These are phyloP conservation scores for Cyclophora albipunctata DNA, from an alignment of 2,888 invertebrate species.

Conservation along the genomic window DNA sequence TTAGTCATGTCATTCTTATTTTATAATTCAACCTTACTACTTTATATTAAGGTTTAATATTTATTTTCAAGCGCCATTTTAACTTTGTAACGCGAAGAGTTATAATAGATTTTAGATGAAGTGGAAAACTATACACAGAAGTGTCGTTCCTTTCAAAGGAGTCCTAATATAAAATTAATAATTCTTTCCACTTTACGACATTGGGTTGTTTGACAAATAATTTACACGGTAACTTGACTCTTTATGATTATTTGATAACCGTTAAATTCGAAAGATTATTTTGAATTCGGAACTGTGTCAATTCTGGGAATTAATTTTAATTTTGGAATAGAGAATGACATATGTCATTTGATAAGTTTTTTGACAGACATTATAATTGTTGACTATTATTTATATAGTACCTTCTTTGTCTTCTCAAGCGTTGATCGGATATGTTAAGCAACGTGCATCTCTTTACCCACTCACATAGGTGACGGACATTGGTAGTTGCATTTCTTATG, in stretches of 20 bases:
- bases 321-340: no score
- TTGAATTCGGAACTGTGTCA: slow-evolving; percentile 4
- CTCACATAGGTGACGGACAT: no score
- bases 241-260: slow-evolving; percentile 32
- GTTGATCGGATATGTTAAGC: no score
- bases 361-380: no score
- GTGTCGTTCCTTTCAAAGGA: slow-evolving; percentile 65
- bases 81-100: slow-evolving; percentile 11
- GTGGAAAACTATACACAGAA: slow-evolving; percentile 67
- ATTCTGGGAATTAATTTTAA: slow-evolving; percentile 1
- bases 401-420: no score
- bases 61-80: no score
- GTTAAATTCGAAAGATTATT: slow-evolving; percentile 28
- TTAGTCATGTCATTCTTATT: not conserved
- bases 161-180: slow-evolving; percentile 70
- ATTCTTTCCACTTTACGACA: slow-evolving; percentile 32
- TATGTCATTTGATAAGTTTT: no score
- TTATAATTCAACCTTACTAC: not conserved
- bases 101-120: slow-evolving; percentile 62
- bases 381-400: no score
- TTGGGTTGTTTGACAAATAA: slow-evolving; percentile 37
- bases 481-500: no score
- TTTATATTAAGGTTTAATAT: no score
- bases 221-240: slow-evolving; percentile 36
- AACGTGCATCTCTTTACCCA: no score